These are phyloP conservation scores for Apocheima hispidaria DNA, from an alignment of 2,888 invertebrate species.

Conservation along the genomic window DNA sequence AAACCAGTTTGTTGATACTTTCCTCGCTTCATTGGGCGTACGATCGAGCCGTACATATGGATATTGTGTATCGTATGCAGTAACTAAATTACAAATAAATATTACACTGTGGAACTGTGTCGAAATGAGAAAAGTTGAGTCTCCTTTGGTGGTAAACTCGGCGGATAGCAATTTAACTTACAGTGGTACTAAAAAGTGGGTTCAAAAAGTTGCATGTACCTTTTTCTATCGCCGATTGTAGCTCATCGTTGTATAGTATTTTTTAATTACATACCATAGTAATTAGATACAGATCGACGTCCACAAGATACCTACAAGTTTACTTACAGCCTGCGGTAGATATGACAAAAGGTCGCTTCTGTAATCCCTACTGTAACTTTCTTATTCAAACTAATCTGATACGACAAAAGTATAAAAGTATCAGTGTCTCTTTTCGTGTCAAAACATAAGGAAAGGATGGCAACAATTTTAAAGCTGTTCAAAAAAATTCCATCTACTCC, in stretches of 20 bases:
- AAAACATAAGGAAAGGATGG: too few species aligned
- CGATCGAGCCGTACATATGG: constrained; percentile 22
- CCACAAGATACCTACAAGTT: too few species aligned
- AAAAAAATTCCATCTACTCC: too few species aligned
- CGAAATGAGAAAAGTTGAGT: neutral
- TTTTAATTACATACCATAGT: neutral
- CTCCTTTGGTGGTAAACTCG: neutral
- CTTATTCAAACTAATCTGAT: too few species aligned
- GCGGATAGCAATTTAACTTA: neutral
- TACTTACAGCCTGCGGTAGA: too few species aligned
- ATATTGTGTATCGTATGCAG: constrained; percentile 15
- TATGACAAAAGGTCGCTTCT: too few species aligned
- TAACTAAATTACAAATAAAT: neutral
- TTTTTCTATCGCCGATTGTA: constrained; percentile 1
- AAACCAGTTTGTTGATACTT: constrained; percentile 69
- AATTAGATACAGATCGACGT: constrained; percentile 11
- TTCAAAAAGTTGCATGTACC: constrained; percentile 16
- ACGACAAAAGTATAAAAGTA: too few species aligned
- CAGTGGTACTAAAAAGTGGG: constrained; percentile 7
- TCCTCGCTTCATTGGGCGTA: constrained; percentile 47
- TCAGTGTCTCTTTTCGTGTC: too few species aligned
- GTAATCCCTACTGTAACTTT: too few species aligned
- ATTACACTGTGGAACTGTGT: constrained; percentile 3
- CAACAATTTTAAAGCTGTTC: too few species aligned
- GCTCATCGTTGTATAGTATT: neutral